Conservation (phyloP, 1,140 invertebrate species). For the Camponotus pennsylvanicus region DNA sequence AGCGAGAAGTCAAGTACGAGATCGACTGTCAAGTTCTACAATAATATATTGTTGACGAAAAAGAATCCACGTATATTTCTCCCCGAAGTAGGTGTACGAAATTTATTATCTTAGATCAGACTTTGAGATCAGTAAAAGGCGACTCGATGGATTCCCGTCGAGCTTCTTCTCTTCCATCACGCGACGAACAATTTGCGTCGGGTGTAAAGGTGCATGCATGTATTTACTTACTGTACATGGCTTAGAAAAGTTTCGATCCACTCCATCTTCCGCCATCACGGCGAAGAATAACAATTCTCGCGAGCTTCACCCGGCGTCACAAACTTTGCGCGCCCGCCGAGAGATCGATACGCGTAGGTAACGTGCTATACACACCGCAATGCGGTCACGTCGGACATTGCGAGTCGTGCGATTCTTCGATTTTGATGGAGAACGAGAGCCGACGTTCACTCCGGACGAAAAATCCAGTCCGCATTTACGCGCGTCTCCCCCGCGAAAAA, state of each 20-base stretch:
- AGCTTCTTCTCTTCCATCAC: not conserved
- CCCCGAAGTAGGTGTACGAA: not conserved
- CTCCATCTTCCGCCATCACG: conserved; percentile 36
- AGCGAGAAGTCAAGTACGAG: not conserved
- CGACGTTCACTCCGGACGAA: no score
- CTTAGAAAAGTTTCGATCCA: conserved; percentile 45
- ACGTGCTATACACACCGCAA: conserved; percentile 36
- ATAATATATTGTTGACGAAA: no score
- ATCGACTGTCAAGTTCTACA: no score
- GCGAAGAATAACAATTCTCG: no score
- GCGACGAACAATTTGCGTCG: no score
- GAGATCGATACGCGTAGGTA: conserved; percentile 37
- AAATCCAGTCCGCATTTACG: not conserved
- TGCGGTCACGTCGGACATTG: conserved; percentile 38
- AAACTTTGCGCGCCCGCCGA: conserved; percentile 10
- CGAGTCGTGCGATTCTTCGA: not conserved
- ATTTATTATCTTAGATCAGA: not conserved
- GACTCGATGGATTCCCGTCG: not conserved
- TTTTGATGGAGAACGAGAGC: not conserved
- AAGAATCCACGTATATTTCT: no score
- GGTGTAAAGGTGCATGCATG: no score
- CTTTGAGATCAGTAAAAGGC: no score
- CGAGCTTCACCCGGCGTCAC: not conserved
- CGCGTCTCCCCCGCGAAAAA: not conserved
- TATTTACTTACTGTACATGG: conserved; percentile 1